These are phyloP conservation scores for Seira sanloemensis DNA, from an alignment of 2,888 invertebrate genomes.

Conservation along the genomic window DNA sequence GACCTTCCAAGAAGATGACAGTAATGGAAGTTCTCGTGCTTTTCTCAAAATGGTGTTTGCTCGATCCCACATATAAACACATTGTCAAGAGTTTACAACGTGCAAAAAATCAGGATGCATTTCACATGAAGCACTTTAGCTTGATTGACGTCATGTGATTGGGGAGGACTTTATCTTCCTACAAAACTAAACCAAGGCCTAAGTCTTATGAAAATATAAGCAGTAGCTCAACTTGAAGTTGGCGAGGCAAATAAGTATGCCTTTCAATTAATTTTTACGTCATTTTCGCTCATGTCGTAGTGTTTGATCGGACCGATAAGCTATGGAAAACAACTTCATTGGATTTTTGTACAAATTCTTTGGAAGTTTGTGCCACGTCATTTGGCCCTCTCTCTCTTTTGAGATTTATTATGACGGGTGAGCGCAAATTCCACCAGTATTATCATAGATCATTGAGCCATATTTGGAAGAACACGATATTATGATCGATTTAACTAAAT, in stretches of 20 bases:
- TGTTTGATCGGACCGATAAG: not conserved
- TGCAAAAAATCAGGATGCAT: not conserved
- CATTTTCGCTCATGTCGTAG: not conserved
- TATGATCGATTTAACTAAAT: not conserved
- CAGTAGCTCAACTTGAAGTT: too few species aligned
- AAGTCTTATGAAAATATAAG: too few species aligned
- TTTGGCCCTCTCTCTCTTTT: not conserved
- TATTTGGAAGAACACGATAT: not conserved
- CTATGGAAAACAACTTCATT: not conserved
- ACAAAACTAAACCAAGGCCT: too few species aligned
- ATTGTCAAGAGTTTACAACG: too few species aligned
- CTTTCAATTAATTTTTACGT: too few species aligned
- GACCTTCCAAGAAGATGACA: constrained; percentile 51
- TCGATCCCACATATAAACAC: not conserved
- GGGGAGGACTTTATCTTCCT: not conserved
- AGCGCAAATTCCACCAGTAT: not conserved
- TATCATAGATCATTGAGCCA: not conserved
- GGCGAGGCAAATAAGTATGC: too few species aligned
- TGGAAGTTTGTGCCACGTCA: not conserved
- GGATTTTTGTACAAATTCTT: not conserved
- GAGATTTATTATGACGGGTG: not conserved
- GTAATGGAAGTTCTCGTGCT: constrained; percentile 52
- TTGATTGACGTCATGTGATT: not conserved
- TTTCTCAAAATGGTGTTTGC: constrained; percentile 43
- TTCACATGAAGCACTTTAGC: too few species aligned